A percentile compares a stretch with the other conserved stretches of the same genome.
Conservation (phyloP, 92 coral and sea anemone genomes). For the Zoanthus sansibaricus region DNA sequence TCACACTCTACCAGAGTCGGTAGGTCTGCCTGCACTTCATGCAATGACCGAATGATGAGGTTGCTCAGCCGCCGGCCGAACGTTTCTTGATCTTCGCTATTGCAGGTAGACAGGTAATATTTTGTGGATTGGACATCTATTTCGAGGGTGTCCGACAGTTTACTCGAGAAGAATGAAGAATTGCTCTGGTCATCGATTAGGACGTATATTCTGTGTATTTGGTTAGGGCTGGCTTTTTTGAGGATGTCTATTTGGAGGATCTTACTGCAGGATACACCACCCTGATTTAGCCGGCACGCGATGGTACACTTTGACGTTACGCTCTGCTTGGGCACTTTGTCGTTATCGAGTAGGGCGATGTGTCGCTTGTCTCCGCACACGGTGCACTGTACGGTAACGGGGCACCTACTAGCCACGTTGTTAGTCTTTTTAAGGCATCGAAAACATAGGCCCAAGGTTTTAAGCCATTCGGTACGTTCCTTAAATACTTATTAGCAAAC, state of each 20-base stretch:
- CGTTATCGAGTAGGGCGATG: slow-evolving; percentile 11
- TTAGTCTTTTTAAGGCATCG: background rate
- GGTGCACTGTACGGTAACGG: background rate
- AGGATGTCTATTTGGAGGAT: slow-evolving; percentile 30
- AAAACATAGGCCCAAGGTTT: background rate
- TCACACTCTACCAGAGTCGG: slow-evolving; percentile 72
- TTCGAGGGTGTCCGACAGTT: slow-evolving; percentile 60
- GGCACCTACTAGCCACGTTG: background rate
- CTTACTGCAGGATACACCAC: slow-evolving; percentile 35
- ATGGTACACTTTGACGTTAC: slow-evolving; percentile 1
- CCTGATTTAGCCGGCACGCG: background rate
- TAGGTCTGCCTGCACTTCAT: slow-evolving; percentile 38
- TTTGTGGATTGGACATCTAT: slow-evolving; percentile 50
- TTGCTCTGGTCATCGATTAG: slow-evolving; percentile 61
- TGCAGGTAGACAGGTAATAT: slow-evolving; percentile 67
- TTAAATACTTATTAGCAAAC: background rate
- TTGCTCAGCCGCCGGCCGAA: slow-evolving; percentile 66
- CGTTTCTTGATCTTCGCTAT: slow-evolving; percentile 51
- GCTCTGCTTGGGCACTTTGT: background rate
- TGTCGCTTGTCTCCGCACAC: slow-evolving; percentile 29
- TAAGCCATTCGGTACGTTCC: background rate
- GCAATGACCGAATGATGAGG: slow-evolving; percentile 44
- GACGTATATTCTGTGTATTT: slow-evolving; percentile 21
- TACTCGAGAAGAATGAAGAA: slow-evolving; percentile 57
- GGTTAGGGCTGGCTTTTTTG: slow-evolving; percentile 6